Base-by-base conservation (phyloP, 1,140 invertebrate species). In the Dendroctonus valens region DNA sequence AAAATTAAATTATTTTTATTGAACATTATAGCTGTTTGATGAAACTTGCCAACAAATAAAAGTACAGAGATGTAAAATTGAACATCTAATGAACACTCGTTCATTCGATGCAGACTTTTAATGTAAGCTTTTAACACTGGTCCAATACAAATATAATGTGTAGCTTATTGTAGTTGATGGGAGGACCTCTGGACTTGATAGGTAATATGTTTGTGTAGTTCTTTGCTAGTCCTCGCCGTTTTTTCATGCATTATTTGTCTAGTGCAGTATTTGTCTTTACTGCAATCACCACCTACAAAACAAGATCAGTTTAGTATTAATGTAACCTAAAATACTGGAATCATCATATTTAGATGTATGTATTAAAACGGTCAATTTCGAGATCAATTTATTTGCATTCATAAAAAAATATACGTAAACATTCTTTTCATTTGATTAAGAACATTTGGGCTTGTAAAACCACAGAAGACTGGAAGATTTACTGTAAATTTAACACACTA, bases 201-300 rank as follows among this genome's bases (percentile, higher is more conserved):
- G 55, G 48, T 60, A 65, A 59, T 55, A 55, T 42, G 49, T 12
- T 49, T 58, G 38, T 54, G 42, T 68, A 57, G 8, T 68, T 54
- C n/a, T 46, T 8, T 55, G 48, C 14, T 41, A 51, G 68, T 50
- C 68, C 69, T 66, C 69, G 49, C 68, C 62, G 37, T 55, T 46
- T 50, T 71, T 58, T 38, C 81, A 79, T 79, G 82, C 79, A 81
- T 91, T 92, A 93, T 91, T 94, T 94, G 82, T 94, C 92, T 75
- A 92, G 85, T 82, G 91, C 91, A 80, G 91, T 93, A 83, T 94
- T 95, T 83, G 89, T 91, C 86, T 95, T 95, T 77, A 92, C 90
- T 80, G 93, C 92, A 84, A 95, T 94, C 72, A 95, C 92, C 82
- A 91, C 77, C 77, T 78, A 65, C 50, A 77, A 77, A 54, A 60